Evolutionary conservation across 2,888 invertebrate species (phyloP), one percentile per base, ranked within the genome.

Genomic region (Cyaniris semiargus): DNA sequence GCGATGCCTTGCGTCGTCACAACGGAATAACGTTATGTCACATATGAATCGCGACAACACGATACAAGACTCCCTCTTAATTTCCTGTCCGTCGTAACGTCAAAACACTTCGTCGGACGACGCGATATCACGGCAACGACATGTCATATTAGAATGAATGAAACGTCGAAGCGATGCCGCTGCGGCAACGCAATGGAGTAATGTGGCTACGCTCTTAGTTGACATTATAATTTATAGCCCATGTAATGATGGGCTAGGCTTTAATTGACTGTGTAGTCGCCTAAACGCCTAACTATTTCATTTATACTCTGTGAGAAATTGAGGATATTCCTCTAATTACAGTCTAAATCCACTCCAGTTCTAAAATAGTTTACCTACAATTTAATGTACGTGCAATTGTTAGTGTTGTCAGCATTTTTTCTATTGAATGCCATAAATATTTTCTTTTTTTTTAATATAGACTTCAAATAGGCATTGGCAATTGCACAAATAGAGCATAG

Each of bases 331-430:
- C 84, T 87, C 87, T 89, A 89, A 87, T 92, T 92, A 90, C 83
- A 89, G 92, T 89, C 92, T 92, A 89, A 92, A 93, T 90, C 92
- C 92, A 87, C 90, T 90, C 89, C 89, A 89, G 86, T 87, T 85
- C 84, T 89, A 89, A 88, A 87, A 83, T 86, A 82, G 88, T 89
- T 89, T 86, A 86, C 81, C 83, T 91, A 91, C 90, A 90, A 84
- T 86, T 83, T 86, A 85, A 85, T 85, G 82, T 89, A 89, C 87
- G 92, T 92, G 93, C 92, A 92, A 92, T 93, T 93, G 93, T 92
- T 92, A 85, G 84, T 88, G 91, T 90, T 90, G 48, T 53, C 44
- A 21, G 74, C 44, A 48, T 66, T 66, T 66, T 66, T 66, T 31
- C 66, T 87, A 80, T 81, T 79, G 71, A 76, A 86, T 86, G 87